phyloP scores from a whole-genome alignment of 2,797 vertebrate genomes.

The Melanotaenia trifasciata region DNA sequence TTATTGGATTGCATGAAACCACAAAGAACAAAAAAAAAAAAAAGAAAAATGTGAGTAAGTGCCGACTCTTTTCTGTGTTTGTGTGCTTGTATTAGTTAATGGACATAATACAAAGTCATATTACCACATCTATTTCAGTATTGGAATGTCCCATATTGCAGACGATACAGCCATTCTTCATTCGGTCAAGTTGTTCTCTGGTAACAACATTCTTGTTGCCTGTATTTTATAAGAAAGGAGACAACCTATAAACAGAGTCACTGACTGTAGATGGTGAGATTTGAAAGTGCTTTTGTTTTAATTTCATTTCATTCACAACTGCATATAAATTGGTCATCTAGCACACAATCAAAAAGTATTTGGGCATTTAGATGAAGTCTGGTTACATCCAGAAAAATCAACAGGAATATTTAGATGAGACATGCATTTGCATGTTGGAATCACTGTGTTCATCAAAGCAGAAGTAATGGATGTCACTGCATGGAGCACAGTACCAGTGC shows the following conservation, averaged over 20 bases:
- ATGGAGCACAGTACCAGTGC: constrained; percentile 88
- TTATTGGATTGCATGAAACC: constrained; percentile 3
- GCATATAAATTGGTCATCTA: not conserved
- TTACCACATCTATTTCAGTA: constrained; percentile 98
- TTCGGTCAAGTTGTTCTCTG: constrained; percentile 94
- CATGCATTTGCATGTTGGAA: constrained; percentile 3
- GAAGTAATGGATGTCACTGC: constrained; percentile 55
- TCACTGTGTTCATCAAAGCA: constrained; percentile 55
- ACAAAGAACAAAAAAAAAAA: constrained; percentile 1
- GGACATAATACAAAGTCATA: not conserved
- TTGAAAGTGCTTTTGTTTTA: not conserved
- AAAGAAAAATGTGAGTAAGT: not conserved
- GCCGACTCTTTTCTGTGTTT: not conserved
- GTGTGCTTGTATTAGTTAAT: not conserved
- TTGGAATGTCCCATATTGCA: constrained; percentile 99
- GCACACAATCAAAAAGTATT: not conserved
- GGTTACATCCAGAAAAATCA: not conserved
- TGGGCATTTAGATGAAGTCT: constrained; percentile 6
- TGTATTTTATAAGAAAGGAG: constrained; percentile 54
- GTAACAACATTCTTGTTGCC: constrained; percentile 99
- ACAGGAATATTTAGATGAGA: constrained; percentile 17
- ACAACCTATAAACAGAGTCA: constrained; percentile 4
- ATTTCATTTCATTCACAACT: not conserved
- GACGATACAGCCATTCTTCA: constrained; percentile 98
- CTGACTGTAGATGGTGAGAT: not conserved